Percentiles rank a stretch among this genome's conserved stretches.
These are phyloP conservation scores for Cheilinus undulatus DNA, from an alignment of 2,113 vertebrate genomes.

Conservation along the genomic window DNA sequence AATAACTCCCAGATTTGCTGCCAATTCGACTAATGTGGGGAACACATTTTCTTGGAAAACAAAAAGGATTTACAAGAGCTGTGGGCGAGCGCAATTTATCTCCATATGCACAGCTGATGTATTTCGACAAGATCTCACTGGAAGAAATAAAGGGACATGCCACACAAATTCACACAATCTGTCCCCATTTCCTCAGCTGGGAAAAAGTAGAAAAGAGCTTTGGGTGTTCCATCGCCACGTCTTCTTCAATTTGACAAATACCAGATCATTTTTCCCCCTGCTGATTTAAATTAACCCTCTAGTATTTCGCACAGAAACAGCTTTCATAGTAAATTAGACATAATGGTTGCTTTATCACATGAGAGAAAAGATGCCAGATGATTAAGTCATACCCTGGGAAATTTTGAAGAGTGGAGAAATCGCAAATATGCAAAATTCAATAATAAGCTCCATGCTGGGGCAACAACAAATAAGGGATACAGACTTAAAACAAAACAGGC, in stretches of 20 bases:
- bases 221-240: conserved; percentile 30
- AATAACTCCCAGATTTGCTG: conserved; percentile 70
- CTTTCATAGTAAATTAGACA: conserved; percentile 5
- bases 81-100: conserved; percentile 61
- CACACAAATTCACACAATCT: conserved; percentile 66
- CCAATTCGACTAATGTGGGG: conserved; percentile 32
- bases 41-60: conserved; percentile 40
- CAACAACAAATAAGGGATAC: too few relatives aligned
- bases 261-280: conserved; percentile 21
- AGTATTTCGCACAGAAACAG: conserved; percentile 20
- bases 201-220: conserved; percentile 35
- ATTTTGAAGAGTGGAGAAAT: conserved; percentile 6
- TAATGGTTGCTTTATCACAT: neutral
- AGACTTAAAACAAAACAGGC: neutral
- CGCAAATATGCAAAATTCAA: neutral
- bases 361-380: conserved; percentile 3
- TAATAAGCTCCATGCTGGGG: neutral
- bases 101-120: conserved; percentile 57
- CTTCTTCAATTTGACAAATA: conserved; percentile 30
- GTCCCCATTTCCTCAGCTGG: conserved; percentile 55
- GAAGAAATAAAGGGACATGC: conserved; percentile 60
- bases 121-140: conserved; percentile 48
- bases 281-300: conserved; percentile 23
- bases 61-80: conserved; percentile 58
- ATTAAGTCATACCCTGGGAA: neutral